Evolutionary conservation across 1,140 invertebrate species (phyloP).

Genomic region (Melipona quadrifasciata): DNA sequence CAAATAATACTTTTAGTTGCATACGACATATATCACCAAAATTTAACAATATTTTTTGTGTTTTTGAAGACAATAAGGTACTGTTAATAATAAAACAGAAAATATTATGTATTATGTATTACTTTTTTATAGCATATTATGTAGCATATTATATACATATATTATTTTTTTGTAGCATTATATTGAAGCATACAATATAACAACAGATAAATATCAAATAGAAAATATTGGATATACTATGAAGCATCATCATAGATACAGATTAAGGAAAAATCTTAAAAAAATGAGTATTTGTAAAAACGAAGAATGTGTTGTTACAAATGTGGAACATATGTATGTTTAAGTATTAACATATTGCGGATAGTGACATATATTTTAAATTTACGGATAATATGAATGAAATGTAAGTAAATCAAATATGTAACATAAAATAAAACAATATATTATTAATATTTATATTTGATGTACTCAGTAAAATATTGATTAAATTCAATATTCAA

Average conservation of each 20-base stretch:
- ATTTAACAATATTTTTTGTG: constrained; percentile 88
- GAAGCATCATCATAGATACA: constrained; percentile 77
- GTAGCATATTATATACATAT: constrained; percentile 85
- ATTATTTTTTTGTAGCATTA: constrained; percentile 82
- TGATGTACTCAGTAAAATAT: neutral
- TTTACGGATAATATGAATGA: neutral
- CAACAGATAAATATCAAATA: constrained; percentile 86
- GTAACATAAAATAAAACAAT: neutral
- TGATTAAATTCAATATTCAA: neutral
- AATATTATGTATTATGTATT: constrained; percentile 10
- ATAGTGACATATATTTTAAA: constrained; percentile 1
- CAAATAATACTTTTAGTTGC: constrained; percentile 93
- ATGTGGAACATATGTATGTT: neutral
- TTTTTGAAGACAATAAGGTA: constrained; percentile 89
- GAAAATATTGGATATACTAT: constrained; percentile 83
- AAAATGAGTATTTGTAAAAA: constrained; percentile 78
- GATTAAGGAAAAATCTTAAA: constrained; percentile 78
- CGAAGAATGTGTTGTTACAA: constrained; percentile 40
- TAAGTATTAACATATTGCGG: neutral
- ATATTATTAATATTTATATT: neutral
- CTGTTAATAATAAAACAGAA: neutral
- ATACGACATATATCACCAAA: constrained; percentile 84
- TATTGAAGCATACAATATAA: constrained; percentile 87
- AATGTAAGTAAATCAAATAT: neutral
- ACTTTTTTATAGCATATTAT: constrained; percentile 82